Evolutionary conservation across 2,888 invertebrate species (phyloP), one percentile per base, ranked within the genome.

Genomic region (Petrolisthes manimaculis): DNA sequence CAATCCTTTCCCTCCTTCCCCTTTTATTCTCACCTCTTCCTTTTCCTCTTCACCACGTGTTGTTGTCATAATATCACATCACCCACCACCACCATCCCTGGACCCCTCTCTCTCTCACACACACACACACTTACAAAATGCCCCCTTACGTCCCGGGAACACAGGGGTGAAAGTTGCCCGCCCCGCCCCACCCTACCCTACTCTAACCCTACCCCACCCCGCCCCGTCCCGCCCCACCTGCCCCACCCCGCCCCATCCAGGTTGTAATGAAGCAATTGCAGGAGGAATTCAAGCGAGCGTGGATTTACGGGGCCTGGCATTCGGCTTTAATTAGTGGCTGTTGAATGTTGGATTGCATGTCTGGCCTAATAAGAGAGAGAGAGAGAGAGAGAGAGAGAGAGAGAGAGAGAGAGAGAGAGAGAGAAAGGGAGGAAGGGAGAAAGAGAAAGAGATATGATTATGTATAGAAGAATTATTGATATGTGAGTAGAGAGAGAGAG

Each of bases 271-370:
- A 86, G 86, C 86, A 83, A 83, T 87, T 83, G 86, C 67, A 77
- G 61, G 83, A 83, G 86, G 86, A 87, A 87, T 87, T 83, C 86
- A 87, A 82, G 83, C 86, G n/a, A 55, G 83, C 86, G 56, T 67
- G 80, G 78, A 83, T 87, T 87, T 83, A 83, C 83, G 83, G 77
- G 69, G 84, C n/a, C 78, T 37, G 86, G 86, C 79, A 77, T 87
- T 87, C 83, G 86, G 86, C 83, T 87, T 87, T 87, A 87, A 87
- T 87, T 87, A 87, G 86, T 87, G 86, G 83, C 74, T 87, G 86
- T 87, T 87, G 86, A 87, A 87, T 83, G 86, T 83, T 87, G 86
- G 79, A 87, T 87, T 83, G 86, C 86, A 81, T 87, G 86, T 83
- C 67, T 18, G 61, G 8, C 61, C 8, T 61, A 61, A 61, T 14